Percentiles rank a stretch among this genome's conserved stretches.
Evolutionary conservation across 2,888 invertebrate genomes (phyloP).

Genomic region (Spisula solida): DNA sequence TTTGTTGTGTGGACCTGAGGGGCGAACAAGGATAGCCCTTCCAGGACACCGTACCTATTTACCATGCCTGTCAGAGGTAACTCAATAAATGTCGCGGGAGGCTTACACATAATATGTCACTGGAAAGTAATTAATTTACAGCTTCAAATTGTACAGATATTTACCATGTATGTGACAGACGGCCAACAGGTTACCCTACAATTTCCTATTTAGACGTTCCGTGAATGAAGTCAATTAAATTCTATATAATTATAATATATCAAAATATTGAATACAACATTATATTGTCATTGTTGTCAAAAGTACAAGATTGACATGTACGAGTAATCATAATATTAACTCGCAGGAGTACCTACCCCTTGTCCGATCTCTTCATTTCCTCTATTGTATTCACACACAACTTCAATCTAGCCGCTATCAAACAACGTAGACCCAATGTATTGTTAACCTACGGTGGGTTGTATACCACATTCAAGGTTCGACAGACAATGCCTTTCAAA

Average conservation of each 20-base stretch:
- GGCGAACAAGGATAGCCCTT: too few relatives aligned
- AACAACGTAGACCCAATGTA: background rate
- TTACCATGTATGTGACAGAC: background rate
- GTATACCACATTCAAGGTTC: background rate
- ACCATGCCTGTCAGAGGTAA: background rate
- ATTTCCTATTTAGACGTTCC: background rate
- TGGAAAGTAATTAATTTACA: background rate
- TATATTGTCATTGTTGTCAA: background rate
- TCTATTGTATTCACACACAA: background rate
- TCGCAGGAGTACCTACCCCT: background rate
- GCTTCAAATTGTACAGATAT: background rate
- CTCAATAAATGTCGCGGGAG: background rate
- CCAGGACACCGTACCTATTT: too few relatives aligned
- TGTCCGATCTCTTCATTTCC: background rate
- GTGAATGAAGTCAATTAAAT: background rate
- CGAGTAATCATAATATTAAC: background rate
- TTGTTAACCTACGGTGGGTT: background rate
- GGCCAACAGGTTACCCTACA: background rate
- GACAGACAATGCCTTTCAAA: background rate
- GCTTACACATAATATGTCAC: background rate
- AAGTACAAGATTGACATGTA: background rate
- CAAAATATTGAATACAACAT: background rate
- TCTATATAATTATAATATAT: background rate
- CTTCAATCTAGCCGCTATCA: background rate
- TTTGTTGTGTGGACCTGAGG: too few relatives aligned